Conservation (phyloP, 2,888 invertebrate genomes). For the Sphaerophoria taeniata region DNA sequence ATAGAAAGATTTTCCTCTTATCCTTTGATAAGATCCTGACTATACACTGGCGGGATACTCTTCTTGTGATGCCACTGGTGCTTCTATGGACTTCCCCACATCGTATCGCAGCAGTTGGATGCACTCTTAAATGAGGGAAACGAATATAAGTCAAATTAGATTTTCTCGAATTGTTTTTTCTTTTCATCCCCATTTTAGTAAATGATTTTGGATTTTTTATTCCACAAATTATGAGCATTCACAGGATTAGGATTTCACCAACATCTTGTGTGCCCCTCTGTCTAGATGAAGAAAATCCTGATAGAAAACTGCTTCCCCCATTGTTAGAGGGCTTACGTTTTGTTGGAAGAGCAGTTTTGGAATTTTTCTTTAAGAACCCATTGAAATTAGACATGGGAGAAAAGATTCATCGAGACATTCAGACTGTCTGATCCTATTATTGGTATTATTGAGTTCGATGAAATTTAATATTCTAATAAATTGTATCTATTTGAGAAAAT, state of each 20-base stretch:
- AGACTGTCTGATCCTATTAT: slow-evolving; percentile 63
- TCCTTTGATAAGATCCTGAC: slow-evolving; percentile 46
- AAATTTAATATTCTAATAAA: background rate
- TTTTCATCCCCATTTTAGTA: slow-evolving; percentile 4
- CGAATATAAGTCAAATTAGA: slow-evolving; percentile 69
- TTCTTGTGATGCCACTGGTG: background rate
- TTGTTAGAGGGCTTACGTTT: background rate
- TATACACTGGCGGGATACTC: slow-evolving; percentile 38
- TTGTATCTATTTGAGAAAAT: background rate
- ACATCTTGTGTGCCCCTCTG: slow-evolving; percentile 6
- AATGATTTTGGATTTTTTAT: slow-evolving; percentile 16
- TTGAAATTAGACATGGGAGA: background rate
- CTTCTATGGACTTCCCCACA: background rate
- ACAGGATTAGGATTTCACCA: background rate
- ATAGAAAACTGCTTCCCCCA: background rate
- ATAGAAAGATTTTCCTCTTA: slow-evolving; percentile 42
- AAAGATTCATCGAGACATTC: slow-evolving; percentile 11
- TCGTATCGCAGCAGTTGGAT: background rate
- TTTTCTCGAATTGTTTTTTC: slow-evolving; percentile 56
- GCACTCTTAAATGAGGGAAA: slow-evolving; percentile 3
- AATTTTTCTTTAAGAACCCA: background rate
- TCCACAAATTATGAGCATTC: too few relatives aligned
- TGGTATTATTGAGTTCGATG: background rate
- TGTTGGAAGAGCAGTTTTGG: too few relatives aligned
- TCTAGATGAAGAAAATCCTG: background rate